Evolutionary conservation across 2,113 vertebrate species (phyloP), one percentile per base, ranked within the genome.

Genomic region (Cranoglanis bouderius): DNA sequence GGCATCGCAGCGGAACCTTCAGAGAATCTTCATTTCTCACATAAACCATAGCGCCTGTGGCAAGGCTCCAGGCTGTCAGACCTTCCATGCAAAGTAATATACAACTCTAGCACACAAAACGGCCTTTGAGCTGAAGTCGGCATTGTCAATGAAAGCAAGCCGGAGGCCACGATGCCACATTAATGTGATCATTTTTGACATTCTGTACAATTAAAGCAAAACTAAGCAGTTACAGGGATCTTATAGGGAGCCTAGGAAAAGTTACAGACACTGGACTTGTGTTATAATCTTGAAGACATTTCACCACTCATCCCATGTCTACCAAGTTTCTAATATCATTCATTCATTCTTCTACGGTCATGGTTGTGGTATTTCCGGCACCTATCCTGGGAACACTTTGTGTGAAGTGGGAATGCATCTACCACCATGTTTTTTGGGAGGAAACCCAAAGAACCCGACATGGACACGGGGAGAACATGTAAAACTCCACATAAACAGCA

Each of bases 41-140:
- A 84, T 67, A 51, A 75, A 75, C 81, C 65, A 61, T 61, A 32
- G 7, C 7, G 78, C 63, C 81, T 29, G 38, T 57, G 86, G 78
- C 49, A 88, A 26, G 77, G 12, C 77, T 82, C 61, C 77, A 81
- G 86, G 51, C n/a, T 55, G 49, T 67, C 61, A 55, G 77, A 78
- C 35, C 35, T 40, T 82, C 7, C 61, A 55, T 10, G 14, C 21
- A 13, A 82, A 70, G 61, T 53, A 82, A 72, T 57, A 57, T 38
- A 82, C 61, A 46, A 19, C 70, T 75, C 61, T 16, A 26, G 6
- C 14, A 55, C 49, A 82, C 78, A 70, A 35, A n/a, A 57, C 19
- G 65, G 38, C 80, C 80, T 57, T 32, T 43, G 35, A 53, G 77
- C 21, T 57, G 40, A 86, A 51, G 72, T 81, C 32, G 24, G 9